These are phyloP conservation scores for Embiotoca jacksoni DNA, from an alignment of 2,113 vertebrate genomes.

Conservation along the genomic window DNA sequence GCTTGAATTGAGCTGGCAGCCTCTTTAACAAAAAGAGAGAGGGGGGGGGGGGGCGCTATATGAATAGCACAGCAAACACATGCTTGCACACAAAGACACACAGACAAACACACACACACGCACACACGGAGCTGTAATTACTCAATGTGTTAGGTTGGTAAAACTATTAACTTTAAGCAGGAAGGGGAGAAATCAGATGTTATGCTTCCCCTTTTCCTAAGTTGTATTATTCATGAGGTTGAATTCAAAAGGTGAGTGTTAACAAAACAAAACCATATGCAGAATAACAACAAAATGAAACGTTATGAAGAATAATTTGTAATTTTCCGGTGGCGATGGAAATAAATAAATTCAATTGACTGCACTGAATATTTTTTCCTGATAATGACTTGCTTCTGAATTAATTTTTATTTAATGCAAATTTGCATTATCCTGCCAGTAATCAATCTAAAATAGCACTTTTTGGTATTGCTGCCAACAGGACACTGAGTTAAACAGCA, in stretches of 20 bases:
- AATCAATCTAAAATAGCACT: constrained; percentile 53
- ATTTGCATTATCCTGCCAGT: constrained; percentile 51
- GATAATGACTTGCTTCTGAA: constrained; percentile 48
- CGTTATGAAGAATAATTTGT: constrained; percentile 56
- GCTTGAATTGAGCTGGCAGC: constrained; percentile 53
- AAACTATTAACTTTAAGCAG: constrained; percentile 26
- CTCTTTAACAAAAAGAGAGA: constrained; percentile 36
- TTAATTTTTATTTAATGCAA: constrained; percentile 59
- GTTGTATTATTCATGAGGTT: constrained; percentile 57
- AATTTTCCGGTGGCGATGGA: constrained; percentile 49
- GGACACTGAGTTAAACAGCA: constrained; percentile 42
- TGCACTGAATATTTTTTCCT: constrained; percentile 45
- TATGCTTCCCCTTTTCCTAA: constrained; percentile 11
- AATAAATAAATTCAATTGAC: constrained; percentile 42
- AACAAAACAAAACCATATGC: constrained; percentile 45
- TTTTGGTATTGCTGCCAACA: constrained; percentile 22
- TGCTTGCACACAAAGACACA: neutral
- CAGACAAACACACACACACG: neutral
- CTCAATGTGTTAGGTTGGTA: neutral
- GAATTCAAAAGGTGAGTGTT: constrained; percentile 56
- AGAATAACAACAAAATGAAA: constrained; percentile 54
- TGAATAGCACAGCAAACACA: constrained; percentile 30
- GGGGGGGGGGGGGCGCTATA: constrained; percentile 6
- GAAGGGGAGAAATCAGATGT: constrained; percentile 25
- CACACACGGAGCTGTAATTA: neutral